A percentile compares a stretch with the other conserved stretches of the same genome.
Conservation (phyloP, 2,888 invertebrate species). For the Leptogaster cylindrica region DNA sequence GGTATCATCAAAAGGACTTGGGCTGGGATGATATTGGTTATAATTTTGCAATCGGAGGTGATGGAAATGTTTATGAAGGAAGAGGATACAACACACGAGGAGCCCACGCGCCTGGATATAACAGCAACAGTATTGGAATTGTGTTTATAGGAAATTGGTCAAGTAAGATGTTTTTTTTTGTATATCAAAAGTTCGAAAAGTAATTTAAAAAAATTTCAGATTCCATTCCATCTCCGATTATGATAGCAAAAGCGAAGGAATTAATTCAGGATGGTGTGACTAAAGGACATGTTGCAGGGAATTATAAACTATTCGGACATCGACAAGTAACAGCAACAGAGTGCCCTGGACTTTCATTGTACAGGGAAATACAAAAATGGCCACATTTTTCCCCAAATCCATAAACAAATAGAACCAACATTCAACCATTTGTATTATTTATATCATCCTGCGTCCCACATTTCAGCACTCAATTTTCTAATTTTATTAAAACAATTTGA, state of each 20-base stretch:
- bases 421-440: no score
- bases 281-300: constrained; percentile 66
- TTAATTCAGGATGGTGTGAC: constrained; percentile 69
- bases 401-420: not conserved
- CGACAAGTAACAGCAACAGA: constrained; percentile 69
- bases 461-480: not conserved
- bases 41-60: constrained; percentile 77
- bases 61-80: constrained; percentile 74
- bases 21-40: constrained; percentile 74
- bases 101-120: constrained; percentile 74
- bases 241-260: constrained; percentile 66
- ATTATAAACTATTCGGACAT: constrained; percentile 72
- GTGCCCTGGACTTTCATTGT: constrained; percentile 71
- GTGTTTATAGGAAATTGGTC: constrained; percentile 68
- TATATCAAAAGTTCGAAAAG: no score
- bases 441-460: no score
- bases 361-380: constrained; percentile 70
- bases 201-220: constrained; percentile 63
- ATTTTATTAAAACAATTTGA: not conserved
- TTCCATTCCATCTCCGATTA: constrained; percentile 66
- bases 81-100: constrained; percentile 74
- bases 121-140: constrained; percentile 71
- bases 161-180: constrained; percentile 50
- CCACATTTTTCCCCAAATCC: constrained; percentile 62
- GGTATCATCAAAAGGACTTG: constrained; percentile 66